Conservation (phyloP, 2,797 vertebrate genomes). For the Enteromius afrohamiltoni region DNA sequence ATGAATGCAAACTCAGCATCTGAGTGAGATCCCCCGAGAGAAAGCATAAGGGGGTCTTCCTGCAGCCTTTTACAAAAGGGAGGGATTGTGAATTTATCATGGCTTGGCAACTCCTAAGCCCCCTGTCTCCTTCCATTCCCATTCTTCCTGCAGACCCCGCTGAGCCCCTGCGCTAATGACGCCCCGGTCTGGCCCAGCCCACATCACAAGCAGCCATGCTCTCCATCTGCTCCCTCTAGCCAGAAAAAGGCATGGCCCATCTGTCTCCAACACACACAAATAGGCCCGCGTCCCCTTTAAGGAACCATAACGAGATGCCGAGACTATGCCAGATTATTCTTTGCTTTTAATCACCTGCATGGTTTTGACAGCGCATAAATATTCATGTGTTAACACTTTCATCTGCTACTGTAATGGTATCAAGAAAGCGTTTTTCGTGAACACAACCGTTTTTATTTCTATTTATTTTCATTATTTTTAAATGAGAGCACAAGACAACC, state of each 20-base stretch:
- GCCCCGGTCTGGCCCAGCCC: slow-evolving; percentile 20
- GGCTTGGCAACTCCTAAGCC: slow-evolving; percentile 14
- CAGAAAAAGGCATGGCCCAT: slow-evolving; percentile 39
- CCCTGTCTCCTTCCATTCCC: slow-evolving; percentile 5
- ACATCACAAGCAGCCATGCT: slow-evolving; percentile 38
- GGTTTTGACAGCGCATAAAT: slow-evolving; percentile 24
- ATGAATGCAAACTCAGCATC: slow-evolving; percentile 24
- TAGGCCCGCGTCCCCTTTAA: slow-evolving; percentile 21
- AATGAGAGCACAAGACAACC: background rate
- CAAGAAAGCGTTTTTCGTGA: background rate
- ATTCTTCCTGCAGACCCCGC: slow-evolving; percentile 20
- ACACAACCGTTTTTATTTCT: background rate
- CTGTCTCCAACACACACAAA: slow-evolving; percentile 44
- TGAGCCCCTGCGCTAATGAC: slow-evolving; percentile 20
- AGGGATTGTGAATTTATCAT: slow-evolving; percentile 15
- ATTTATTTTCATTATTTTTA: background rate
- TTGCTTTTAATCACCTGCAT: background rate
- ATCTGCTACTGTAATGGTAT: background rate
- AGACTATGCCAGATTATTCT: slow-evolving; percentile 18
- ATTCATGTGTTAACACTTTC: background rate
- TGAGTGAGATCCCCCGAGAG: slow-evolving; percentile 1
- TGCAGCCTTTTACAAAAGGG: background rate
- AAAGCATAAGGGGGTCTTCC: background rate
- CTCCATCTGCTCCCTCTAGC: slow-evolving; percentile 58
- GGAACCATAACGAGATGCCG: background rate